phyloP scores from a whole-genome alignment of 2,113 vertebrate genomes.

The Anoplopoma fimbria region DNA sequence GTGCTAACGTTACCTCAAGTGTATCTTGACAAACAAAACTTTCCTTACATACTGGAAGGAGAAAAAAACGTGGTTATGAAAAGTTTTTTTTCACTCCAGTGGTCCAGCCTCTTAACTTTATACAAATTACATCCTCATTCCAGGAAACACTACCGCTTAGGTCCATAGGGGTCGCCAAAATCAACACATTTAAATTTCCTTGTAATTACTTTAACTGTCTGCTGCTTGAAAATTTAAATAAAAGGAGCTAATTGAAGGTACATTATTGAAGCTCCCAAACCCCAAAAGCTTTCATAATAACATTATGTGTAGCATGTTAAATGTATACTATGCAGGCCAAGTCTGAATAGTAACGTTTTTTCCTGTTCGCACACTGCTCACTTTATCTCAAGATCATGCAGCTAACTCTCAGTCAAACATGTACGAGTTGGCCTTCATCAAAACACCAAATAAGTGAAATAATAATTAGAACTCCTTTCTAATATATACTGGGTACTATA shows the following conservation, averaged over 20 bases:
- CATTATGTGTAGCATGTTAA: neutral
- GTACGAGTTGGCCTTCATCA: neutral
- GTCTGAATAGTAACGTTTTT: neutral
- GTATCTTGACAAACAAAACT: neutral
- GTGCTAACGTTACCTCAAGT: neutral
- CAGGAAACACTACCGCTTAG: neutral
- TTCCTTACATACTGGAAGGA: neutral
- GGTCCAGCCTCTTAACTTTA: neutral
- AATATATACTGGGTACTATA: neutral
- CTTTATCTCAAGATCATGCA: neutral
- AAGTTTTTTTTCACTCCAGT: neutral
- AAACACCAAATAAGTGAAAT: neutral
- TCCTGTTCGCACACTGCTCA: neutral
- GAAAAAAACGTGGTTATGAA: neutral
- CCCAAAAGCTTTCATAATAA: neutral
- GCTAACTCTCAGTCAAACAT: neutral
- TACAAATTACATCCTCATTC: neutral
- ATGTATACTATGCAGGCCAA: neutral
- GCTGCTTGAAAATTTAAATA: neutral
- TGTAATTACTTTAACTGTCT: neutral
- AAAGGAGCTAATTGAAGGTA: neutral
- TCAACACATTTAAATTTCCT: neutral
- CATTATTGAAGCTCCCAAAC: neutral
- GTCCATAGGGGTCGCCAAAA: neutral
- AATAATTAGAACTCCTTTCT: neutral